Conservation (phyloP, 2,113 vertebrate species). For the Syngnathus typhle region DNA sequence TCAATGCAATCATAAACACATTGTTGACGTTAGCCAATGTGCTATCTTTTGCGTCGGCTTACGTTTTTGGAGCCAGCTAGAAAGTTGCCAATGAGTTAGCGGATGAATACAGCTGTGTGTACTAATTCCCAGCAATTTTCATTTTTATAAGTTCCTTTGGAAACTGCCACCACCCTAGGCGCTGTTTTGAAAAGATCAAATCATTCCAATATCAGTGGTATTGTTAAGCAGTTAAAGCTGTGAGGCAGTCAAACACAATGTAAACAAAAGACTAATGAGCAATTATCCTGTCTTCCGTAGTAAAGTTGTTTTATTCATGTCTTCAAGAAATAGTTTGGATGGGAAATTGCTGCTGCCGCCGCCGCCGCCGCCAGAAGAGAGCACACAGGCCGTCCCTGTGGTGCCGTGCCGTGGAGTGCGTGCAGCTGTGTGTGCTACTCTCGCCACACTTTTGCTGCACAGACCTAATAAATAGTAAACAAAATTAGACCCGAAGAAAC, state of each 20-base stretch:
- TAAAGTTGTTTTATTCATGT: not conserved
- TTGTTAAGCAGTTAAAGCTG: not conserved
- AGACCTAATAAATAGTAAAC: conserved; percentile 47
- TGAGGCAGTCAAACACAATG: not conserved
- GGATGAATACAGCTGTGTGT: not conserved
- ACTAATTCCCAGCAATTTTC: not conserved
- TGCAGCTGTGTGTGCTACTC: conserved; percentile 54
- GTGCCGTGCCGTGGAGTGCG: conserved; percentile 9
- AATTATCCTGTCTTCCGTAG: not conserved
- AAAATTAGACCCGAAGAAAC: conserved; percentile 42
- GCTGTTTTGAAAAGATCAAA: not conserved
- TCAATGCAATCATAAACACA: not conserved
- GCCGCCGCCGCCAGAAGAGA: not conserved
- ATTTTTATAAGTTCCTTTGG: conserved; percentile 6
- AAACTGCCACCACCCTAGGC: not conserved
- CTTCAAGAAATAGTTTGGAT: not conserved
- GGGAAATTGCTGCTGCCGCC: not conserved
- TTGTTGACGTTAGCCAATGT: not conserved
- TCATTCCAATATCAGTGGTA: not conserved
- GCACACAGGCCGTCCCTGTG: conserved; percentile 9
- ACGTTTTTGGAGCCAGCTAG: too few relatives aligned
- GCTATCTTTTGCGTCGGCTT: too few relatives aligned
- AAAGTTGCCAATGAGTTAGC: too few relatives aligned
- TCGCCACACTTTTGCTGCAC: conserved; percentile 30
- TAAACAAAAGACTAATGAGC: conserved; percentile 3